Evolutionary conservation across 2,797 vertebrate genomes (phyloP).

Genomic region (Cossypha niveicapilla): DNA sequence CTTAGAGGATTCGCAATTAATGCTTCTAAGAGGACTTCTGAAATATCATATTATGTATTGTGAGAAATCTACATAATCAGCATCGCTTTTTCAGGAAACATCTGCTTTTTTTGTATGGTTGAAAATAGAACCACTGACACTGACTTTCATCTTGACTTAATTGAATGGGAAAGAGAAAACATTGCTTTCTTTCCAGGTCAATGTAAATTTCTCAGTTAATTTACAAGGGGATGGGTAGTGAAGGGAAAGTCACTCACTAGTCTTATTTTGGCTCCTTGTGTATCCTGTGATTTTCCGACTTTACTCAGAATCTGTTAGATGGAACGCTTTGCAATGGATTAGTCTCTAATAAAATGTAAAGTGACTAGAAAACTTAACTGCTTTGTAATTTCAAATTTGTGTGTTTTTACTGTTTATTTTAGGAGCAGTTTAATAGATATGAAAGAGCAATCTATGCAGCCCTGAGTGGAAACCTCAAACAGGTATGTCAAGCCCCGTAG

Average conservation of each 20-base stretch:
- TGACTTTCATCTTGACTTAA: neutral
- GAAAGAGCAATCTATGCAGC: slow-evolving; percentile 93
- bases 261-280: neutral
- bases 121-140: neutral
- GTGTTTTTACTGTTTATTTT: slow-evolving; percentile 41
- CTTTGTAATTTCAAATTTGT: neutral
- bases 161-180: neutral
- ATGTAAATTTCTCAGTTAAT: neutral
- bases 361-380: neutral
- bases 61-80: neutral
- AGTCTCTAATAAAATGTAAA: neutral
- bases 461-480: slow-evolving; percentile 93
- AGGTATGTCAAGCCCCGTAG: slow-evolving; percentile 74
- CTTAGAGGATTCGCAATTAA: neutral
- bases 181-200: neutral
- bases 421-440: slow-evolving; percentile 92
- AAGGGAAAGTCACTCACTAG: neutral
- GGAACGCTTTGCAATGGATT: neutral
- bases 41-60: neutral
- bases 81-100: neutral
- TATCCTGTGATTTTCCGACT: neutral
- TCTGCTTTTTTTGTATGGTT: neutral
- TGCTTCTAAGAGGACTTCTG: neutral
- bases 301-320: neutral
- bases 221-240: neutral